These are phyloP conservation scores for Myanophis thanlyinensis DNA, from an alignment of 2,113 vertebrate species.

Conservation along the genomic window DNA sequence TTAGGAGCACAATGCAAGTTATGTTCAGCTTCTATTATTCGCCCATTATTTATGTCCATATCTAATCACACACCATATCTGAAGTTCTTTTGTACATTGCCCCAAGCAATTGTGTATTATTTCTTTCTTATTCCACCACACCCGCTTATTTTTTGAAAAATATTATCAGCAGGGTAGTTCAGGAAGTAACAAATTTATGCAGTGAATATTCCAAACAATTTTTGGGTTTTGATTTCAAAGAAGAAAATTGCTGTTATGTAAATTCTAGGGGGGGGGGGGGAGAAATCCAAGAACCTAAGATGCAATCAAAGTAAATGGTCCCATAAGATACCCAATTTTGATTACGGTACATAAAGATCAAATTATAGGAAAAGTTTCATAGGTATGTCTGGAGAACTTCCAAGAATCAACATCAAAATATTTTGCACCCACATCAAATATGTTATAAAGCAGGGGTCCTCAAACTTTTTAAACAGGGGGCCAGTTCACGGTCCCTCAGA, in stretches of 20 bases:
- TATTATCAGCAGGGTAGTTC: neutral
- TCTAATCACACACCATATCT: neutral
- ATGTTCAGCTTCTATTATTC: neutral
- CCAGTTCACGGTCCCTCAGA: no score
- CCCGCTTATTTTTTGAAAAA: neutral
- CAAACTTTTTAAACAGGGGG: no score
- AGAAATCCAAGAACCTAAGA: neutral
- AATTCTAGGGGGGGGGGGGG: neutral
- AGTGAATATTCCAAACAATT: neutral
- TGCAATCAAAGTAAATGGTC: neutral
- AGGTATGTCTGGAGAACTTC: neutral
- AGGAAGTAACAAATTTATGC: neutral
- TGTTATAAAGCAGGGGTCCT: neutral
- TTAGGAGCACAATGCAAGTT: neutral
- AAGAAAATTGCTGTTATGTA: neutral
- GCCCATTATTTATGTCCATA: neutral
- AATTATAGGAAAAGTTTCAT: neutral
- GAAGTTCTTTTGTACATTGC: neutral
- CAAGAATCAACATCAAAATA: neutral
- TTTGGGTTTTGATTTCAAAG: neutral
- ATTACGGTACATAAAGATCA: neutral
- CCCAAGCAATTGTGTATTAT: neutral
- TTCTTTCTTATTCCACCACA: neutral
- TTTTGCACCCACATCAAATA: neutral
- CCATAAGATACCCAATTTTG: neutral